Percentiles rank a stretch among this genome's conserved stretches.
Evolutionary conservation across 2,113 vertebrate species (phyloP).

Genomic region (Dolichotis patagonum): DNA sequence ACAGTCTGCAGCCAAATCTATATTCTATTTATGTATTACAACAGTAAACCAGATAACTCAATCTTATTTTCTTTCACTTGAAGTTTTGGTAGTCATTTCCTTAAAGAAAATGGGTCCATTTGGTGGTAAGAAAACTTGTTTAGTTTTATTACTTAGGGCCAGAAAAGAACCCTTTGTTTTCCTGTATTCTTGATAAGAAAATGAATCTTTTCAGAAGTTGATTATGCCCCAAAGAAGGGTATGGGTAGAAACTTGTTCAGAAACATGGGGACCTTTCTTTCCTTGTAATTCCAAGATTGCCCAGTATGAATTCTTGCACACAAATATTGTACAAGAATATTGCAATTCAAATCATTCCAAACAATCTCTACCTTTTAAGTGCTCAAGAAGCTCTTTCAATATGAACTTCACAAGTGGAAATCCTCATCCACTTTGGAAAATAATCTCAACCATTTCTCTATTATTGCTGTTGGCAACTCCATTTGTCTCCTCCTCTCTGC

Average conservation of each 20-base stretch:
- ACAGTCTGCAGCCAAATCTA: not conserved
- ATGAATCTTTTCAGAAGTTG: not conserved
- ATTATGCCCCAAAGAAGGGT: not conserved
- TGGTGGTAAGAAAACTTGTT: not conserved
- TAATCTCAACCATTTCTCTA: not conserved
- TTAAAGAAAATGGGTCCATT: not conserved
- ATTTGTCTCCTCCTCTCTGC: not conserved
- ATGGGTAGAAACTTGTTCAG: not conserved
- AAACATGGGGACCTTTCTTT: not conserved
- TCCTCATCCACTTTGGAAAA: not conserved
- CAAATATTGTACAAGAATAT: no score
- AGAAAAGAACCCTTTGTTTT: not conserved
- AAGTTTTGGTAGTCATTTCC: not conserved
- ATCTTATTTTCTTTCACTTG: not conserved
- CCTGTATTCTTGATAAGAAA: not conserved
- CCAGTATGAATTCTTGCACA: not conserved
- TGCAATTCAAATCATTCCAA: not conserved
- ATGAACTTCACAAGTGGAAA: not conserved
- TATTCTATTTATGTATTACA: not conserved
- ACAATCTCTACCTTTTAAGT: not conserved
- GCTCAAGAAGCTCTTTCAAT: not conserved
- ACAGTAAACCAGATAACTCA: not conserved
- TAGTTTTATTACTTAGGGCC: not conserved
- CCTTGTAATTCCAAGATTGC: not conserved
- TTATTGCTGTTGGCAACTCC: not conserved